Evolutionary conservation across 2,888 invertebrate genomes (phyloP), one percentile per base, ranked within the genome.

Genomic region (Chironomus riparius): DNA sequence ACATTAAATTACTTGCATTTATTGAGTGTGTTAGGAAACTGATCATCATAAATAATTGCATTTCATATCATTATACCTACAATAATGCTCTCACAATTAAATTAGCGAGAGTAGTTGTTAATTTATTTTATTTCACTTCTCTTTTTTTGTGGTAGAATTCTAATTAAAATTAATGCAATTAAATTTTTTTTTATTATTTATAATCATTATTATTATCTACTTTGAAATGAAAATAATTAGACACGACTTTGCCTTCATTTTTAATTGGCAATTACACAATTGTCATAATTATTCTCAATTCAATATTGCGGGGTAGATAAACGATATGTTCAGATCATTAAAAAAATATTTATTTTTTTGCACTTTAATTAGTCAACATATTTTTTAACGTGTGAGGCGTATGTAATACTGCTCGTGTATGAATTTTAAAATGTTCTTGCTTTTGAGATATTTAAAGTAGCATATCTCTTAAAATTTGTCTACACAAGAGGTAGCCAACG

Each of bases 211-310:
- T 56, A 56, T 56, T 56, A 56, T 56, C 56, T 56, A 18, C 18
- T 56, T 50, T 50, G n/a, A 18, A 15, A 18, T 56, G 56, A 56
- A 56, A 65, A 24, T 24, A 65, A 65, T 65, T 65, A 65, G 65
- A 65, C 21, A 65, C 65, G 65, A 65, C 10, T 56, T 56, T 56
- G 15, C 56, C 56, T 24, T 65, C 22, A 21, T 10, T 65, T 65
- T 65, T 65, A 15, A 71, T 73, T 73, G 38, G 15, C 72, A 65
- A 24, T 73, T 73, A 73, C 72, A 73, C 72, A 73, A 73, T 73
- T 62, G 72, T 62, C 72, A 73, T 73, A 73, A 73, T 73, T 62
- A 73, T 47, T 56, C 62, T 73, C 65, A 21, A 18, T 62, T 28
- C 72, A 65, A 22, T 24, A 56, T 18, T 15, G 56, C 56, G 56